These are phyloP conservation scores for Synanthedon formicaeformis DNA, from an alignment of 2,888 invertebrate species.

Conservation along the genomic window DNA sequence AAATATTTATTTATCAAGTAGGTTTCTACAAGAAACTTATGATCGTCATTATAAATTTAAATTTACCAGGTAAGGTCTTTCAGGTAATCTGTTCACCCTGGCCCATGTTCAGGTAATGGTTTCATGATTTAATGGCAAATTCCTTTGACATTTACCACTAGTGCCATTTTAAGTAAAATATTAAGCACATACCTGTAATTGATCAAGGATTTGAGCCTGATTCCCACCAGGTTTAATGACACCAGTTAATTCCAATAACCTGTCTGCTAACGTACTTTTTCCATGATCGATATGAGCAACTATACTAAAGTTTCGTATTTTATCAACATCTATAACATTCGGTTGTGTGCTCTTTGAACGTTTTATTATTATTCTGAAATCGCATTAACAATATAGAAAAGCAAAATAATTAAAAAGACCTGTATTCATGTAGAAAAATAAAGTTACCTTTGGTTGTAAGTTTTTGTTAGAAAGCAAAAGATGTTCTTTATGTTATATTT, in stretches of 20 bases:
- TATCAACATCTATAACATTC: constrained; percentile 26
- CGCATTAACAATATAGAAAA: neutral
- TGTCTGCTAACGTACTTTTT: constrained; percentile 96
- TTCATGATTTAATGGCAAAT: neutral
- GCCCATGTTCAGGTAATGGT: neutral
- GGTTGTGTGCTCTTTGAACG: constrained; percentile 26
- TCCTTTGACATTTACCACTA: neutral
- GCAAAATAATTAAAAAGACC: neutral
- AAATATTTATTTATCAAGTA: too few relatives aligned
- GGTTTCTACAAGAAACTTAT: too few relatives aligned
- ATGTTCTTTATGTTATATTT: constrained; percentile 3
- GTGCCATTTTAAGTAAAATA: neutral
- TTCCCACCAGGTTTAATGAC: constrained; percentile 76
- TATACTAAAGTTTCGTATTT: constrained; percentile 93
- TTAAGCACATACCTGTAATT: constrained; percentile 68
- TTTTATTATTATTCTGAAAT: constrained; percentile 6
- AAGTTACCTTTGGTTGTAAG: constrained; percentile 11
- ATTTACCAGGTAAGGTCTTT: too few relatives aligned
- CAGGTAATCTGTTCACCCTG: too few relatives aligned
- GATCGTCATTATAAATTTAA: too few relatives aligned
- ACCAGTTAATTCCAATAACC: constrained; percentile 93
- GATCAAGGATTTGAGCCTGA: constrained; percentile 80
- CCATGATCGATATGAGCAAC: constrained; percentile 99
- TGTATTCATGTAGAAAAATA: neutral
- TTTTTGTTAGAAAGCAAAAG: constrained; percentile 1